A percentile compares a stretch with the other conserved stretches of the same genome.
These are phyloP conservation scores for Heliothis virescens DNA, from an alignment of 1,140 invertebrate species.

Conservation along the genomic window DNA sequence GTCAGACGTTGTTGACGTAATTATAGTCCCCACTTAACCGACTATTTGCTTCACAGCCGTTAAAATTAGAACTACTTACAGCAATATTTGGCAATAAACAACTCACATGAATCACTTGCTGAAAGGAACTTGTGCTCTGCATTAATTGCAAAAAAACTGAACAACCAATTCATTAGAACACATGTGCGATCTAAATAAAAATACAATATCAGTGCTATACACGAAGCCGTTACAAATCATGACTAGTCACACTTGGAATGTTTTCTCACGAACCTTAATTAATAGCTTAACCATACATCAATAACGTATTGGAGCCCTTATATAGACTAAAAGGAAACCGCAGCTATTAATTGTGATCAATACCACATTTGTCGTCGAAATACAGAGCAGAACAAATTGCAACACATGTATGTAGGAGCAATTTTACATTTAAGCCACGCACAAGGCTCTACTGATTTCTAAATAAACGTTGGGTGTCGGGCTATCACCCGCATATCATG, in stretches of 20 bases:
- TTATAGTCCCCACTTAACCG: slow-evolving; percentile 13
- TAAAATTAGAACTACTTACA: slow-evolving; percentile 20
- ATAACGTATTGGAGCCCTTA: neutral
- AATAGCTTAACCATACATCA: slow-evolving; percentile 11
- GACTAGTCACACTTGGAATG: neutral
- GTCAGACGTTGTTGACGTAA: slow-evolving; percentile 33
- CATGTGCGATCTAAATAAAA: slow-evolving; percentile 5
- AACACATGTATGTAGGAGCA: slow-evolving; percentile 33
- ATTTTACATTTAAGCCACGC: slow-evolving; percentile 49
- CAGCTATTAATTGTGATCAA: slow-evolving; percentile 34
- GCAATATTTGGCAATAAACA: slow-evolving; percentile 28
- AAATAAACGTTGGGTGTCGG: slow-evolving; percentile 44
- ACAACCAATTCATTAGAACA: slow-evolving; percentile 15
- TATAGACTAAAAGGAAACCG: slow-evolving; percentile 27
- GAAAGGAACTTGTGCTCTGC: neutral
- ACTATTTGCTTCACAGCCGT: slow-evolving; percentile 8
- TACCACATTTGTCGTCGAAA: slow-evolving; percentile 40
- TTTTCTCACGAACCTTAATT: slow-evolving; percentile 34
- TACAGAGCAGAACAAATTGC: slow-evolving; percentile 46
- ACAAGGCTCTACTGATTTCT: slow-evolving; percentile 50
- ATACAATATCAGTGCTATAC: slow-evolving; percentile 15
- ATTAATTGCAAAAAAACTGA: neutral
- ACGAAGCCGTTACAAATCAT: slow-evolving; percentile 11
- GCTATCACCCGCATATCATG: slow-evolving; percentile 50
- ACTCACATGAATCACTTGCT: neutral